A percentile compares a stretch with the other conserved stretches of the same genome.
These are phyloP conservation scores for Ceratitis capitata DNA, from an alignment of 1,140 invertebrate genomes.

Conservation along the genomic window DNA sequence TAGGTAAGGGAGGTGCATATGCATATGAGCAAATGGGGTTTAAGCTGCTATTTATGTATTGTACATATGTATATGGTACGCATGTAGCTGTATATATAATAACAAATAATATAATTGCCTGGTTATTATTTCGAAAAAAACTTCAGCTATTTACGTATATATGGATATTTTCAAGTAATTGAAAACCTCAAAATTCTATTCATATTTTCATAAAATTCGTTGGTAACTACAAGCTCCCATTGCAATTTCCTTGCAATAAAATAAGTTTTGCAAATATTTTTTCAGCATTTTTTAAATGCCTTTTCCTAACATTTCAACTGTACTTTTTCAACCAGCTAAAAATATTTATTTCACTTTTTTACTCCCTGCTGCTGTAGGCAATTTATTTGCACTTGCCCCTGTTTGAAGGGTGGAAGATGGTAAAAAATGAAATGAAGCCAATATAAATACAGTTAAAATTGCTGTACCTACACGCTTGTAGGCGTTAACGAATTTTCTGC, in stretches of 20 bases:
- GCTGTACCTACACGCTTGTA: not conserved
- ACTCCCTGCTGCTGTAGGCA: not conserved
- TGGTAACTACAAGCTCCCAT: not conserved
- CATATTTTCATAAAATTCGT: too few relatives aligned
- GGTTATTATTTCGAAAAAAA: too few relatives aligned
- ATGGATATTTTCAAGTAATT: too few relatives aligned
- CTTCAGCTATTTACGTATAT: not conserved
- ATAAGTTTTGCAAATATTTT: not conserved
- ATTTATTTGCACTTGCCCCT: not conserved
- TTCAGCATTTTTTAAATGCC: not conserved
- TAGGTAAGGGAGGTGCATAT: not conserved
- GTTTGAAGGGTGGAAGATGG: not conserved
- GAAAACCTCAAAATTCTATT: too few relatives aligned
- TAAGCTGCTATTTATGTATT: too few relatives aligned
- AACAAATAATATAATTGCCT: too few relatives aligned
- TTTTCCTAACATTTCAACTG: not conserved
- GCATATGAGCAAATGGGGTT: too few relatives aligned
- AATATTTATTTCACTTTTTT: not conserved
- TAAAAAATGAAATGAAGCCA: not conserved
- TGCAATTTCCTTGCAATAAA: not conserved
- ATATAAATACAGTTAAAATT: not conserved
- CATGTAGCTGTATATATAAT: not conserved
- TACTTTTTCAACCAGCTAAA: not conserved
- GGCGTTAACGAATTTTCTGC: constrained; percentile 1
- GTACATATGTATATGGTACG: not conserved